These are phyloP conservation scores for Drosophila algonquin DNA, from an alignment of 2,888 invertebrate species.

Conservation along the genomic window DNA sequence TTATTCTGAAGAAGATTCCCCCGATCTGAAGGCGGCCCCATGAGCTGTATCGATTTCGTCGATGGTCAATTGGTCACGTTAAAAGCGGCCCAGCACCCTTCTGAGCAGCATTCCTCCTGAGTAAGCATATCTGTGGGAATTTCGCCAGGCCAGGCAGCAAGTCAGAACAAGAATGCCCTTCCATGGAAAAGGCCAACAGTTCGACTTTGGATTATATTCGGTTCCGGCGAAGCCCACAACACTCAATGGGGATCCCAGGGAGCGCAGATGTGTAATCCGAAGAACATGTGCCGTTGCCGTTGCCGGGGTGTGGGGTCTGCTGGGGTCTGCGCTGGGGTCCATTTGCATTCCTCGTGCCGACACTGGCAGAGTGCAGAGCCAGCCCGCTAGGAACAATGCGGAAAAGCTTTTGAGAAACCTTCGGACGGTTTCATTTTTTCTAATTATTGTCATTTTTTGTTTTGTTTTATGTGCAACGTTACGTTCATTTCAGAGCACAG, in stretches of 20 bases:
- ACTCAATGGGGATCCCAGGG: constrained; percentile 27
- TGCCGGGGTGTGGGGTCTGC: constrained; percentile 3
- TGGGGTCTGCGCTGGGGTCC: background rate
- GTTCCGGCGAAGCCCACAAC: constrained; percentile 56
- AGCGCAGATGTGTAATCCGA: constrained; percentile 33
- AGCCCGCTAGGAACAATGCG: constrained; percentile 50
- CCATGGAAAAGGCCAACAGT: constrained; percentile 41
- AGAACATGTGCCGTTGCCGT: constrained; percentile 15
- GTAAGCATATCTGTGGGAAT: constrained; percentile 61
- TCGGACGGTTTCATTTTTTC: constrained; percentile 71
- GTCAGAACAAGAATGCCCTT: constrained; percentile 47
- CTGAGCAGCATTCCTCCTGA: constrained; percentile 39
- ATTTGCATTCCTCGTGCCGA: constrained; percentile 33
- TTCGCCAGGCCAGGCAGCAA: constrained; percentile 1
- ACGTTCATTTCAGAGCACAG: constrained; percentile 63
- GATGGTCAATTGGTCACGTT: constrained; percentile 5
- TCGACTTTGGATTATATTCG: constrained; percentile 58
- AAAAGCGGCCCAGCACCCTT: background rate
- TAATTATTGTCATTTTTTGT: constrained; percentile 73
- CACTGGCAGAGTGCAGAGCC: constrained; percentile 28
- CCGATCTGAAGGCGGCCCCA: background rate
- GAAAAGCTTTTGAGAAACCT: constrained; percentile 71
- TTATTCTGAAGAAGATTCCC: constrained; percentile 28
- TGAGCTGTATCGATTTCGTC: constrained; percentile 50
- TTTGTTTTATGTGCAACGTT: constrained; percentile 66